phyloP scores from a whole-genome alignment of 2,888 invertebrate genomes.

The Catocala fraxini region DNA sequence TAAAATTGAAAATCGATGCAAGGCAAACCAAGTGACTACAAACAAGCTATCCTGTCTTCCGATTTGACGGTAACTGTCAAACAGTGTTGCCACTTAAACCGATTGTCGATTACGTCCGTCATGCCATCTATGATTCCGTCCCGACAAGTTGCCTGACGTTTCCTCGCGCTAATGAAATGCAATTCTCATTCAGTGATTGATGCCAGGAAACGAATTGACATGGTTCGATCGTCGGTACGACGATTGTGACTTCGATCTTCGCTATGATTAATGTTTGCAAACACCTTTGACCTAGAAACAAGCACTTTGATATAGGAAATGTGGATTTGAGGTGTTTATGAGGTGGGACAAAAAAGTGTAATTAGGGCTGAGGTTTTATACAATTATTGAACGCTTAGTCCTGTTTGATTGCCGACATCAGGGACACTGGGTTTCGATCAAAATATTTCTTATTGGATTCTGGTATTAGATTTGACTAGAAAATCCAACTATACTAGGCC shows the following conservation, averaged over 20 bases:
- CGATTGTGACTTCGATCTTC: conserved; percentile 18
- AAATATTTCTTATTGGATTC: too few relatives aligned
- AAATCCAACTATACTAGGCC: too few relatives aligned
- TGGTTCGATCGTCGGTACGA: conserved; percentile 2
- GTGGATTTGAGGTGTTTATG: background rate
- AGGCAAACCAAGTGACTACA: background rate
- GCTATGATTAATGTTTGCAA: conserved; percentile 15
- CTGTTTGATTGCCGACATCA: too few relatives aligned
- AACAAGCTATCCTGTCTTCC: background rate
- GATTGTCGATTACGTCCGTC: conserved; percentile 27
- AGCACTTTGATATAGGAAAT: background rate
- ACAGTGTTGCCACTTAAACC: conserved; percentile 21
- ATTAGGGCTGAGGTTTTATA: too few relatives aligned
- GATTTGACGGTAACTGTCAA: conserved; percentile 25
- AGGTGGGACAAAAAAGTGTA: background rate
- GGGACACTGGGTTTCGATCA: too few relatives aligned
- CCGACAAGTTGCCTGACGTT: conserved; percentile 19
- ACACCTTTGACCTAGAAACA: conserved; percentile 1
- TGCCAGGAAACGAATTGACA: conserved; percentile 34
- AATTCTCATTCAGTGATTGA: conserved; percentile 26
- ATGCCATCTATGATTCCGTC: conserved; percentile 33
- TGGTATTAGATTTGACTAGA: too few relatives aligned
- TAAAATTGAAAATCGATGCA: background rate
- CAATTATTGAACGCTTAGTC: too few relatives aligned
- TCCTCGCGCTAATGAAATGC: conserved; percentile 29